Evolutionary conservation across 2,113 vertebrate species (phyloP).

Genomic region (Callorhinus ursinus): DNA sequence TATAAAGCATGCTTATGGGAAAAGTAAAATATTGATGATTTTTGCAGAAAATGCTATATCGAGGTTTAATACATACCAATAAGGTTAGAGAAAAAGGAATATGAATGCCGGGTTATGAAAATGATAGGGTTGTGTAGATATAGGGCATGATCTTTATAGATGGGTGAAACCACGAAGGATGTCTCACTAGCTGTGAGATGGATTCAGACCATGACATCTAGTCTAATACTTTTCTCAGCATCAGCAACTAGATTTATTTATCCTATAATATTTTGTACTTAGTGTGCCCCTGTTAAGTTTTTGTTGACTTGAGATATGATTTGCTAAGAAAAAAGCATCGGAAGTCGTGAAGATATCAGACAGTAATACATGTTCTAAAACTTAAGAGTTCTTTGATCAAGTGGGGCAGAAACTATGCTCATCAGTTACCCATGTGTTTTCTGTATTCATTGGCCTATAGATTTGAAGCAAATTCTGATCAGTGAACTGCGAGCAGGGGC

Average conservation of each 20-base stretch:
- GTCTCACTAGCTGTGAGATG: not conserved
- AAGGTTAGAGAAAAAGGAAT: not conserved
- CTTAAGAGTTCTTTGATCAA: not conserved
- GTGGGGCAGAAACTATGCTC: not conserved
- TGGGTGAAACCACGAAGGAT: conserved; percentile 3
- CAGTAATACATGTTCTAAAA: not conserved
- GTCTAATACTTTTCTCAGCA: not conserved
- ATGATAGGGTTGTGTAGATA: not conserved
- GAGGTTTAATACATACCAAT: conserved; percentile 18
- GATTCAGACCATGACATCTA: not conserved
- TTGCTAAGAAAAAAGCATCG: not conserved
- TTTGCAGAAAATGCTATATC: not conserved
- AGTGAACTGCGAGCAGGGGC: not conserved
- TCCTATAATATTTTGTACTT: not conserved
- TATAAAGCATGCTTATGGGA: not conserved
- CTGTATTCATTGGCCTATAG: not conserved
- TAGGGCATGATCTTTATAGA: not conserved
- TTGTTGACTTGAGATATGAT: not conserved
- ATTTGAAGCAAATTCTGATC: not conserved
- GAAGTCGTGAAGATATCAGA: not conserved
- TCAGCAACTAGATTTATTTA: not conserved
- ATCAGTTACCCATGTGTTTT: not conserved
- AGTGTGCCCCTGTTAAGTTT: not conserved
- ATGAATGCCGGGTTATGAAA: conserved; percentile 38
- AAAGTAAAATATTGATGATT: conserved; percentile 41